phyloP scores from a whole-genome alignment of 2,797 vertebrate species.

The Enteromius anoplus region DNA sequence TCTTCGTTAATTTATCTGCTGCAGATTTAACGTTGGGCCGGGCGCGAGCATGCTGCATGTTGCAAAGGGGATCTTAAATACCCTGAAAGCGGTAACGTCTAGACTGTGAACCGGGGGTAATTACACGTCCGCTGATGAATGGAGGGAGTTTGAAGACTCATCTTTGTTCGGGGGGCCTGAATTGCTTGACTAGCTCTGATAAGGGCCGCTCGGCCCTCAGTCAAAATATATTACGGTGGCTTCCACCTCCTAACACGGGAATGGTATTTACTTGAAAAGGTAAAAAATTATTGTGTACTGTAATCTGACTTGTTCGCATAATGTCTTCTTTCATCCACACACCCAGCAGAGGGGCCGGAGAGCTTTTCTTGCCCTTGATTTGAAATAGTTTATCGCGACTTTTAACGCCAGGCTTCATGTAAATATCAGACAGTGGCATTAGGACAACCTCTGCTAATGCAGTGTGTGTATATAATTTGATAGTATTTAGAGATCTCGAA shows the following conservation, averaged over 20 bases:
- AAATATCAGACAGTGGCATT: conserved; percentile 83
- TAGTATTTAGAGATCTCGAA: conserved; percentile 76
- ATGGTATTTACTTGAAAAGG: conserved; percentile 85
- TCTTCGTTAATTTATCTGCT: conserved; percentile 99
- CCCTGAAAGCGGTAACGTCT: conserved; percentile 97
- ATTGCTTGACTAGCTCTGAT: conserved; percentile 89
- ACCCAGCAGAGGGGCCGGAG: conserved; percentile 71
- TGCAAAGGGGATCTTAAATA: conserved; percentile 97
- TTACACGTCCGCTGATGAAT: conserved; percentile 98
- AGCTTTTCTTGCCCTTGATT: conserved; percentile 76
- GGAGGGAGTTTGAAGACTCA: conserved; percentile 92
- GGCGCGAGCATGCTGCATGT: conserved; percentile 87
- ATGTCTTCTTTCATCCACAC: conserved; percentile 79
- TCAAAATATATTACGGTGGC: conserved; percentile 79
- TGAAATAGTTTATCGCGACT: conserved; percentile 83
- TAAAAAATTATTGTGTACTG: conserved; percentile 87
- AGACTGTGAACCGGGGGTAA: conserved; percentile 98
- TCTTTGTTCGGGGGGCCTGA: conserved; percentile 89
- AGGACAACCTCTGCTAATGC: conserved; percentile 75
- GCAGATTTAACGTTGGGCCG: conserved; percentile 93
- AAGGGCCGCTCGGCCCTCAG: conserved; percentile 76
- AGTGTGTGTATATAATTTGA: conserved; percentile 78
- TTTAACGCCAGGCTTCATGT: conserved; percentile 74
- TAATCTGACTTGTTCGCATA: conserved; percentile 88
- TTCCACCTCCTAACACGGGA: conserved; percentile 74